phyloP scores from a whole-genome alignment of 2,888 invertebrate species.

The Meteorus cinctellus region DNA sequence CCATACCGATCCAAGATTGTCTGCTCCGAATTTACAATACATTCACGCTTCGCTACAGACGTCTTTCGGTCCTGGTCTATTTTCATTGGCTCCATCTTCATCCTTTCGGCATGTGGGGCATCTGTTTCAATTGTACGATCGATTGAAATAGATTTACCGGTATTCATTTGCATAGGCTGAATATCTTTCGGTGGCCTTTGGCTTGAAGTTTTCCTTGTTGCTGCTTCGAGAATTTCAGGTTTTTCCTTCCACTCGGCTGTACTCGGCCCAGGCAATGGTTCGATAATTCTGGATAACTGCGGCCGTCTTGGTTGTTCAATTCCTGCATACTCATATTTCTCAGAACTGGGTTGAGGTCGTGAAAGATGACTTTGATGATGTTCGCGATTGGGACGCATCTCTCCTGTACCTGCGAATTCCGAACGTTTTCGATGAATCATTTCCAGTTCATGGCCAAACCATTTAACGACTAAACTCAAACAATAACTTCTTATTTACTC shows the following conservation, averaged over 20 bases:
- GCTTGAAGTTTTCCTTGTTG: conserved; percentile 43
- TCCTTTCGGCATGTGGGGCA: conserved; percentile 42
- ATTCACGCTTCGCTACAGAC: conserved; percentile 52
- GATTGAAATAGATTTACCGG: conserved; percentile 50
- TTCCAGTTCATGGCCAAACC: not conserved
- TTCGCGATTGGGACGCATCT: not conserved
- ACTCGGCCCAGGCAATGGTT: conserved; percentile 68
- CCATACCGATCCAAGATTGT: conserved; percentile 67
- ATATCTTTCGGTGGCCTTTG: conserved; percentile 44
- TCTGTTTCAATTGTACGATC: conserved; percentile 48
- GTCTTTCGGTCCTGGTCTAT: conserved; percentile 41
- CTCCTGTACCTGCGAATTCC: conserved; percentile 40
- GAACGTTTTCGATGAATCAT: not conserved
- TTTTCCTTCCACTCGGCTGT: conserved; percentile 63
- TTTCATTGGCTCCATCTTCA: conserved; percentile 47
- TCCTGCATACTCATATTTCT: conserved; percentile 45
- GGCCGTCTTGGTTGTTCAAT: conserved; percentile 54
- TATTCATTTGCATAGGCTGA: conserved; percentile 24
- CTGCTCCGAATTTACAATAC: conserved; percentile 56
- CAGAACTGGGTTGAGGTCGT: conserved; percentile 49
- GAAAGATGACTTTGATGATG: conserved; percentile 35
- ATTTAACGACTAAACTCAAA: not conserved
- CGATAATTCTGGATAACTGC: conserved; percentile 64
- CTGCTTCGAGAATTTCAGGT: conserved; percentile 52
- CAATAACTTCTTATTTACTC: not conserved